Evolutionary conservation across 2,113 vertebrate species (phyloP).

Genomic region (Indicator indicator): DNA sequence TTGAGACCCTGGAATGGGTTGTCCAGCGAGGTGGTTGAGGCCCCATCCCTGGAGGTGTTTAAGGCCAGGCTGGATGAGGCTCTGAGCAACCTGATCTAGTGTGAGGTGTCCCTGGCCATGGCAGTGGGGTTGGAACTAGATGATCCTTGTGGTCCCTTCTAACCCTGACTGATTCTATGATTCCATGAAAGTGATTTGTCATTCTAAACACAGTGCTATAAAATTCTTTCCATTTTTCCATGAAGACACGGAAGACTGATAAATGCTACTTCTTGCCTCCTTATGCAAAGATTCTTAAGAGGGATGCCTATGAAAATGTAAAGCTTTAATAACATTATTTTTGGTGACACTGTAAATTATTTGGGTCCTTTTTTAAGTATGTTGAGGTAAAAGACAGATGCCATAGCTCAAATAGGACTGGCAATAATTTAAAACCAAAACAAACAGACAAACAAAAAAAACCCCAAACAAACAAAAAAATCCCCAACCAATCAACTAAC

Average conservation of each 20-base stretch:
- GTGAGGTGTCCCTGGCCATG: too few species aligned
- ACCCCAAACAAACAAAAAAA: neutral
- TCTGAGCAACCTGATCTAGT: too few species aligned
- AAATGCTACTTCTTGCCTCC: neutral
- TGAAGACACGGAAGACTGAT: too few species aligned
- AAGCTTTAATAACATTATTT: neutral
- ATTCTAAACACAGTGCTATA: neutral
- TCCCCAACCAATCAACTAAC: neutral
- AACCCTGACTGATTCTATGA: too few species aligned
- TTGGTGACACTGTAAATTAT: neutral
- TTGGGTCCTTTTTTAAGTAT: neutral
- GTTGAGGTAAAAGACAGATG: neutral
- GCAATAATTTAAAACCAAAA: neutral
- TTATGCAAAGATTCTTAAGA: neutral
- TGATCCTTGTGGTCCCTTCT: too few species aligned
- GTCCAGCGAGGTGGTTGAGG: too few species aligned
- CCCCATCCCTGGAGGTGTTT: too few species aligned
- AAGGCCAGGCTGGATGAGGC: too few species aligned
- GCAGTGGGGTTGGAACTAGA: too few species aligned
- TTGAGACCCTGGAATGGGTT: neutral
- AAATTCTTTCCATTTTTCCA: neutral
- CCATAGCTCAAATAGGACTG: neutral
- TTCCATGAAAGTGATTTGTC: neutral
- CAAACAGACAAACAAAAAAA: too few species aligned
- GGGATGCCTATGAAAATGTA: neutral